Evolutionary conservation across 35 echinoderm and acorn worm genomes (phyloP).

Genomic region (Acanthaster planci): DNA sequence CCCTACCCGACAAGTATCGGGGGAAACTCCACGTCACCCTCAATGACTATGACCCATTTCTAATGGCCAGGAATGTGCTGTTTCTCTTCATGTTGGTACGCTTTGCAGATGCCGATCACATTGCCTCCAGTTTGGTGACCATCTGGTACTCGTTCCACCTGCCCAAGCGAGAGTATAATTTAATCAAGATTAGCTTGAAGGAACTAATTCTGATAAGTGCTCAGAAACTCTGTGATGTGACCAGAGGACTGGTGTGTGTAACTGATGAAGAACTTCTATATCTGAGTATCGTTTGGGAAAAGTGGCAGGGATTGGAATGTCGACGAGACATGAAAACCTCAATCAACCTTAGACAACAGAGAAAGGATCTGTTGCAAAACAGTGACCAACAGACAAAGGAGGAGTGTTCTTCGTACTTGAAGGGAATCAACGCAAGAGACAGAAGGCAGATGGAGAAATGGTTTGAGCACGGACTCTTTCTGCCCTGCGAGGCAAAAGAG

Average conservation of each 20-base stretch:
- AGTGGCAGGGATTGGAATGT: constrained; percentile 37
- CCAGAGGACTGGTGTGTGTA: constrained; percentile 30
- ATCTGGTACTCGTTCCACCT: constrained; percentile 55
- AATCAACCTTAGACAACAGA: constrained; percentile 22
- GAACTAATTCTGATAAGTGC: constrained; percentile 36
- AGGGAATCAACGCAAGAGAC: neutral
- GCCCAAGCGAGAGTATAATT: constrained; percentile 29
- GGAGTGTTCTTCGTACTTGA: too few species aligned
- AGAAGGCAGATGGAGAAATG: constrained; percentile 19
- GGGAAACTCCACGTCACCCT: constrained; percentile 45
- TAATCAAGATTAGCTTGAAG: constrained; percentile 28
- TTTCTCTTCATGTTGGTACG: constrained; percentile 37
- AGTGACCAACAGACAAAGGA: neutral
- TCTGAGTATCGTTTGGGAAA: constrained; percentile 38
- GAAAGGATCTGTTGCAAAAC: neutral
- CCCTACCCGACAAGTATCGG: constrained; percentile 44
- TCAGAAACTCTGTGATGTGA: neutral
- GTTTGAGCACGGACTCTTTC: constrained; percentile 44
- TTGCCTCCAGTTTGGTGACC: neutral
- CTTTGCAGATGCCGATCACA: neutral
- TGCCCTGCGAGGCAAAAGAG: neutral
- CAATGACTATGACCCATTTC: constrained; percentile 51
- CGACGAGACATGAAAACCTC: neutral
- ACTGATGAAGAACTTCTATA: neutral
- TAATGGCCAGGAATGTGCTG: constrained; percentile 50